Evolutionary conservation across 2,888 invertebrate species (phyloP), one percentile per base, ranked within the genome.

Genomic region (Hofmannophila pseudospretella): DNA sequence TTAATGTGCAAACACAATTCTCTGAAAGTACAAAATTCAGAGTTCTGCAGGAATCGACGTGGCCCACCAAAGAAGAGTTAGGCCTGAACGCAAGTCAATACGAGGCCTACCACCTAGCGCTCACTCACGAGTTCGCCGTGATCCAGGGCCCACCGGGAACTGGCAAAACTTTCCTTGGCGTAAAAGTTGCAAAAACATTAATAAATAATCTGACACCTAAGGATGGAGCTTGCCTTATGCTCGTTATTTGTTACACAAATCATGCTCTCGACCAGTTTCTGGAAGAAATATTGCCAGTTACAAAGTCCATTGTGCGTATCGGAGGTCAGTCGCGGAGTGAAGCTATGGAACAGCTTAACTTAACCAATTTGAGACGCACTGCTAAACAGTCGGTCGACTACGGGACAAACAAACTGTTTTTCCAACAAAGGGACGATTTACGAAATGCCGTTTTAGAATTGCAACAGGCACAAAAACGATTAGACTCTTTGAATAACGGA

Each of bases 141-240:
- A 93, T 96, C 47, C 95, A 96, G 75, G 95, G 96, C 0, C 95
- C 96, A 1, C 96, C 96, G 0, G 96, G 96, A 2, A 95, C 95
- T 0, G 96, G 96, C 0, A 96, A 96, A 80, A 95, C 95, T 0
- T 93, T 88, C 63, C 68, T 96, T 7, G 95, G 94, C 0, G 79
- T 94, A 3, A 90, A 93, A 75, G 88, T 96, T 10, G 90, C 92
- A 0, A 75, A 89, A 49, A 85, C 90, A 0, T 64, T 96, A n/a
- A 58, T 94, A 4, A 57, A 88, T 35, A 94, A 93, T 60, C 33
- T 75, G 12, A 50, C 62, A 7, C 3, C 39, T 4, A 9, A 25
- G 1, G 34, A 31, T 1, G 26, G 39, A 2, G 41, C 52, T 1
- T 73, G 72, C 34, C 89, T 91, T 2, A 90, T 95, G 55, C 79